Evolutionary conservation across 2,888 invertebrate genomes (phyloP).

Genomic region (Dynastes maya): DNA sequence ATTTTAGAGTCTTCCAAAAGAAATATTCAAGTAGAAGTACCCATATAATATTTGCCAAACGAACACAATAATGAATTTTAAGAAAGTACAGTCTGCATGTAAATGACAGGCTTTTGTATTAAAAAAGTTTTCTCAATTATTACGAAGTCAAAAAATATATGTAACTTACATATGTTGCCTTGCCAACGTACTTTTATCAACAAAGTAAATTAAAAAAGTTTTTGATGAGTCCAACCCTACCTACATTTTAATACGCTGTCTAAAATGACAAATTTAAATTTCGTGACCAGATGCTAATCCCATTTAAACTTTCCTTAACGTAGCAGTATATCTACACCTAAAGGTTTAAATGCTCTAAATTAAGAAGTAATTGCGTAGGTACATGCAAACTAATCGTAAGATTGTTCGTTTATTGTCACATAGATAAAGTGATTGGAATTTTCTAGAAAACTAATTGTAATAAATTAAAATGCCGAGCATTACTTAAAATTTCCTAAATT

Average conservation of each 20-base stretch:
- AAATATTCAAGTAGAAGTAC: too few species aligned
- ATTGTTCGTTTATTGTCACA: too few species aligned
- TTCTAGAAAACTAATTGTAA: too few species aligned
- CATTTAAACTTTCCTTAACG: conserved; percentile 18
- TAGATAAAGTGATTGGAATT: too few species aligned
- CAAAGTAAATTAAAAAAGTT: conserved; percentile 35
- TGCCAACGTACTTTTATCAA: conserved; percentile 17
- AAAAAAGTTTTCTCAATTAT: conserved; percentile 21
- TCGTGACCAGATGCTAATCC: not conserved
- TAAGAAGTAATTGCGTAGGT: not conserved
- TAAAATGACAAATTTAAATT: conserved; percentile 29
- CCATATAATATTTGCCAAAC: too few species aligned
- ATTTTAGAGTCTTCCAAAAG: too few species aligned
- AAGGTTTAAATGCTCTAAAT: not conserved
- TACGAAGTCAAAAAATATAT: not conserved
- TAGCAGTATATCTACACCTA: too few species aligned
- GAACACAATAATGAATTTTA: too few species aligned
- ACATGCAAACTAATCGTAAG: too few species aligned
- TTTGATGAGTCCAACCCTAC: not conserved
- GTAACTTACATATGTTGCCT: conserved; percentile 12
- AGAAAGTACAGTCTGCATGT: too few species aligned
- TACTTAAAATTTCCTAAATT: too few species aligned
- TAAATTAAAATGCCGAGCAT: too few species aligned
- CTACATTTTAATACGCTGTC: conserved; percentile 10
- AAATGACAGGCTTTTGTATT: not conserved